Base-by-base conservation (phyloP, 2,888 invertebrate genomes). In the Amphipyra berbera region DNA sequence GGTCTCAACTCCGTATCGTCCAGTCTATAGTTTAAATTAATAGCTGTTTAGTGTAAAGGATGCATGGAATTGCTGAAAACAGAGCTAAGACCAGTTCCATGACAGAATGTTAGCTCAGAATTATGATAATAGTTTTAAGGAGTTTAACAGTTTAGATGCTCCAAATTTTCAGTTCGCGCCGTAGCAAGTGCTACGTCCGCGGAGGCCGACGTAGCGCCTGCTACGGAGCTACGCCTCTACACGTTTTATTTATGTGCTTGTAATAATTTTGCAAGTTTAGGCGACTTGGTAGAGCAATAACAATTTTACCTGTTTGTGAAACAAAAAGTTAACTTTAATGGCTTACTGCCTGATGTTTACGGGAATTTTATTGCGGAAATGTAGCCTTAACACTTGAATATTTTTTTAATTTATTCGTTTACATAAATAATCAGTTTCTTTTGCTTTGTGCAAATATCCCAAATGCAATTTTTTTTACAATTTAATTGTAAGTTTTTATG, bases 81-180 rank as follows among this genome's bases (percentile, higher is more conserved):
- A 79, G 66, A 81, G 80, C 81, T 84, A 82, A 75, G 82, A 78
- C 84, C 83, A 83, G 88, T 88, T 88, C 86, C 65, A 84, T 90
- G 88, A 90, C 92, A 92, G 86, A 90, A 90, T 91, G 89, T 83
- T 87, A 90, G 88, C 85, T 83, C 88, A 88, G 86, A 93, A 90
- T 93, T 93, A 93, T 93, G 90, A 90, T 90, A 91, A 90, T 93
- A 93, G 91, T 92, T 92, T 90, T 85, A 91, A 91, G 90, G 87
- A 90, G 88, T 74, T 70, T 55, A 66, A 73, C 77, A 80, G 66
- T 92, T 90, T 90, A 90, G 90, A 89, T 88, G 86, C 86, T 85
- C 88, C 86, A 83, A 91, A 91, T 89, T 90, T 90, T 87, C 82
- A 81, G 84, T 83, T 84, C 83, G 85, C 84, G 83, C 80, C 83